Evolutionary conservation across 2,888 invertebrate genomes (phyloP).

Genomic region (Troides aeacus): DNA sequence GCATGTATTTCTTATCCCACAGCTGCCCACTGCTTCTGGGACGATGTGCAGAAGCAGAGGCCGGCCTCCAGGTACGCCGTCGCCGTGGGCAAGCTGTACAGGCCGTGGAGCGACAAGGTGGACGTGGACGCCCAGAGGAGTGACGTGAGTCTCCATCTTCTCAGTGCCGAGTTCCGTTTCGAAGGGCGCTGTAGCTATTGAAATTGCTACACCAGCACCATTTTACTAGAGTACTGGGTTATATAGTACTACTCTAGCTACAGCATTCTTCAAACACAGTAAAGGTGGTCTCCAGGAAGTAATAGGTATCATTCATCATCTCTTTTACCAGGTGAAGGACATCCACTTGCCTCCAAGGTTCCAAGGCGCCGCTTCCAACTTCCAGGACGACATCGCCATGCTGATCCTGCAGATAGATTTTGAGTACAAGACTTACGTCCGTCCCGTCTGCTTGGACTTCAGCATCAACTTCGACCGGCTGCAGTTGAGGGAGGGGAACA

Average conservation of each 20-base stretch:
- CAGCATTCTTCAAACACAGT: not conserved
- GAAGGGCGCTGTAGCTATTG: not conserved
- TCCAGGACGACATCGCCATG: constrained; percentile 79
- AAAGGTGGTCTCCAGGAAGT: not conserved
- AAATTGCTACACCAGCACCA: too few relatives aligned
- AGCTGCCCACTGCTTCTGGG: constrained; percentile 68
- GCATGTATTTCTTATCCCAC: not conserved
- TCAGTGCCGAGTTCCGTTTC: too few relatives aligned
- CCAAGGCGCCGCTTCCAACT: constrained; percentile 72
- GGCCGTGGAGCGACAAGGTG: constrained; percentile 47
- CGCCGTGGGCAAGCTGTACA: constrained; percentile 58
- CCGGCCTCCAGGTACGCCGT: constrained; percentile 49
- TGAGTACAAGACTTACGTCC: constrained; percentile 58
- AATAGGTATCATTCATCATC: not conserved
- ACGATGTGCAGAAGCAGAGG: constrained; percentile 37
- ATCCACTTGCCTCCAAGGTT: constrained; percentile 67
- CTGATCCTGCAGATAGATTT: constrained; percentile 61
- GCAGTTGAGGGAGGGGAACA: constrained; percentile 44
- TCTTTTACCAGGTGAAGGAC: constrained; percentile 49
- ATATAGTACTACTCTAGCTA: too few relatives aligned
- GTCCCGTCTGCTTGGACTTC: constrained; percentile 75
- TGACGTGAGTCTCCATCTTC: constrained; percentile 13
- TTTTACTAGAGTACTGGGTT: too few relatives aligned
- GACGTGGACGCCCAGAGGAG: constrained; percentile 38
- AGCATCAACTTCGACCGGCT: constrained; percentile 42